Evolutionary conservation across 2,797 vertebrate species (phyloP).

Genomic region (Smutsia gigantea): DNA sequence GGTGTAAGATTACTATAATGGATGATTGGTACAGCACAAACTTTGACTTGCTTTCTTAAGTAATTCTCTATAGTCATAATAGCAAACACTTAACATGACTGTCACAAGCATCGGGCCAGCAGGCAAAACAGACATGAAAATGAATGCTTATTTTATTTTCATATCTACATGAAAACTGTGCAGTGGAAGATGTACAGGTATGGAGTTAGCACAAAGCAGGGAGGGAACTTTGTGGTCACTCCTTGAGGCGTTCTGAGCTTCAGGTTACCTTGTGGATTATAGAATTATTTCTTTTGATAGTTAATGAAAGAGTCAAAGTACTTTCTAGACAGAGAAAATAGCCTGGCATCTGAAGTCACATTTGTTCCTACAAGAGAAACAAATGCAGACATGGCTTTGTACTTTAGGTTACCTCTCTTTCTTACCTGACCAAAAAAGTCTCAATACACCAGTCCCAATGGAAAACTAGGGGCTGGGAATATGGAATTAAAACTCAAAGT

Average conservation of each 20-base stretch:
- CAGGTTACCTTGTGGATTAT: slow-evolving; percentile 32
- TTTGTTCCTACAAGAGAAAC: background rate
- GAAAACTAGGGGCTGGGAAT: background rate
- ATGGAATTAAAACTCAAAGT: slow-evolving; percentile 47
- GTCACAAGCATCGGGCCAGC: slow-evolving; percentile 44
- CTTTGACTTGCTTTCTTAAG: background rate
- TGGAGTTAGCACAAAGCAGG: background rate
- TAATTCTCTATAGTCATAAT: background rate
- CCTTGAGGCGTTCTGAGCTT: background rate
- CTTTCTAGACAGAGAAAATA: background rate
- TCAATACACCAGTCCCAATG: background rate
- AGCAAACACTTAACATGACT: background rate
- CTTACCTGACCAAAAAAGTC: background rate
- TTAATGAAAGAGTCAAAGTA: slow-evolving; percentile 57
- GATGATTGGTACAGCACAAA: background rate
- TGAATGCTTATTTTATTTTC: background rate
- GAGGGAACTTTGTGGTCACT: background rate
- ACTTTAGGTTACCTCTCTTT: background rate
- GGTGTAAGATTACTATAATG: background rate
- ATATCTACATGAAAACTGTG: no score
- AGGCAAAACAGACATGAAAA: slow-evolving; percentile 18
- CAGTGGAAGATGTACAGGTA: background rate
- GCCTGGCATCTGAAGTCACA: background rate
- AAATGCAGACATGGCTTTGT: background rate
- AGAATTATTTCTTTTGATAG: slow-evolving; percentile 75